These are phyloP conservation scores for Casuarius casuarius DNA, from an alignment of 2,113 vertebrate genomes.

Conservation along the genomic window DNA sequence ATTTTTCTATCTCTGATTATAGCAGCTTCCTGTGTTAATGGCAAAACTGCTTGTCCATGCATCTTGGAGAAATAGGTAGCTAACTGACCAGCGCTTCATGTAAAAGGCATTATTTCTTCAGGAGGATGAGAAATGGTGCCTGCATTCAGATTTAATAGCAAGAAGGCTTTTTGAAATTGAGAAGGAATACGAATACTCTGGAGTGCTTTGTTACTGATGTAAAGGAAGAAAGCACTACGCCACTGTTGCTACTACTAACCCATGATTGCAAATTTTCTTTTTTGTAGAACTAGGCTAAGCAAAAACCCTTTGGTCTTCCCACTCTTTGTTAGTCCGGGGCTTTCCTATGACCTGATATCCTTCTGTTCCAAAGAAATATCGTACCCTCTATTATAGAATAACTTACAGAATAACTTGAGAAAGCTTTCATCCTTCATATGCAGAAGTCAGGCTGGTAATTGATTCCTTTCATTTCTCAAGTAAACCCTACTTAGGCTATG, in stretches of 20 bases:
- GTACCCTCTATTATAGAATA: background rate
- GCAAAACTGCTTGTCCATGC: background rate
- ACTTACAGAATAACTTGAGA: background rate
- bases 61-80: background rate
- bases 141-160: background rate
- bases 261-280: background rate
- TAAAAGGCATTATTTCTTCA: background rate
- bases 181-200: no score
- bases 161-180: background rate
- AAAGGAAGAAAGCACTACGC: background rate
- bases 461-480: background rate
- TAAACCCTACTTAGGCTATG: background rate
- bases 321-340: background rate
- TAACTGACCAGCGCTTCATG: accelerated
- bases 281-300: background rate
- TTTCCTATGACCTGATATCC: background rate
- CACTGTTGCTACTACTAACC: background rate
- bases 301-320: background rate
- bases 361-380: background rate
- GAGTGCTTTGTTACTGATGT: background rate
- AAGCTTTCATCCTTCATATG: background rate
- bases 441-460: background rate
- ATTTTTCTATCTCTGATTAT: no score
- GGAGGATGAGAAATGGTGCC: background rate
- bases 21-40: background rate